Evolutionary conservation across 2,888 invertebrate species (phyloP).

Genomic region (Autographa gamma): DNA sequence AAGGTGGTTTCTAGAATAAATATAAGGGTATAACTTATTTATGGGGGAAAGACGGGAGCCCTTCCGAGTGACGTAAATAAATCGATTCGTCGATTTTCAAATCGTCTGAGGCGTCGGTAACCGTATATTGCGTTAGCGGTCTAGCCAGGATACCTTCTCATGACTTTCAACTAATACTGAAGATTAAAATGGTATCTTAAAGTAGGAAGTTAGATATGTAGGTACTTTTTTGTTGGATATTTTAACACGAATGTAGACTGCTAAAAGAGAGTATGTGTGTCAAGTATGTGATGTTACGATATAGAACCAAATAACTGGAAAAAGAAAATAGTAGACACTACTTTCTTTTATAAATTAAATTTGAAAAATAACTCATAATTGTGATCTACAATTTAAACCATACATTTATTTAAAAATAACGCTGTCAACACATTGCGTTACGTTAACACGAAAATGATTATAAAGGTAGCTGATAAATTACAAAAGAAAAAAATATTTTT

Average conservation of each 20-base stretch:
- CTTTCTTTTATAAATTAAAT: too few species aligned
- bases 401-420: not conserved
- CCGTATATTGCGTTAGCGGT: not conserved
- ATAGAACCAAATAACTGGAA: too few species aligned
- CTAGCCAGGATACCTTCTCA: not conserved
- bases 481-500: not conserved
- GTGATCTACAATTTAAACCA: too few species aligned
- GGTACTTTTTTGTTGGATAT: too few species aligned
- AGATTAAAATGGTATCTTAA: not conserved
- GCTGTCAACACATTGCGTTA: not conserved
- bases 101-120: conserved; percentile 1
- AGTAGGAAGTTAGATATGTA: too few species aligned
- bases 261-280: too few species aligned
- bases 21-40: conserved; percentile 5
- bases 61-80: not conserved
- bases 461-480: not conserved
- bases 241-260: too few species aligned
- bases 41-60: not conserved
- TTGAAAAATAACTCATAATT: too few species aligned
- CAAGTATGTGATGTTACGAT: too few species aligned
- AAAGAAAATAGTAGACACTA: too few species aligned
- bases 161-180: not conserved
- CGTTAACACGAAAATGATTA: not conserved
- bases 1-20: conserved; percentile 6
- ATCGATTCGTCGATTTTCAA: conserved; percentile 5